phyloP scores from a whole-genome alignment of 2,888 invertebrate species.

The Herminia tarsipennalis region DNA sequence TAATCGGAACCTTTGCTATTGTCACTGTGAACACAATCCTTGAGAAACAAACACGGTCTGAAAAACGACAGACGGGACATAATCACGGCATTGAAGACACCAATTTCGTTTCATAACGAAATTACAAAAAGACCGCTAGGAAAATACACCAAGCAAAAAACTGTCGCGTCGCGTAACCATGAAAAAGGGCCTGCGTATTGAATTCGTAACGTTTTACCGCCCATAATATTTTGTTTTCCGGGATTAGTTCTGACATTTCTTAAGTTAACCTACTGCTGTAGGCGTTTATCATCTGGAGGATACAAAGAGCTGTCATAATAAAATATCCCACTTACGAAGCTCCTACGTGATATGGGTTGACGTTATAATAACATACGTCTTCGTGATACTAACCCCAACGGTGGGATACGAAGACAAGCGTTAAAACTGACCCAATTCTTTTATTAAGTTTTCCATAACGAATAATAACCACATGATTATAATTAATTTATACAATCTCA shows the following conservation, averaged over 20 bases:
- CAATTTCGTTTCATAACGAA: no score
- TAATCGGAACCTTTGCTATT: no score
- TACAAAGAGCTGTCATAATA: constrained; percentile 53
- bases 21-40: no score
- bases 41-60: no score
- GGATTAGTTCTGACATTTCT: constrained; percentile 23
- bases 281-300: constrained; percentile 38
- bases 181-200: background rate
- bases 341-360: constrained; percentile 57
- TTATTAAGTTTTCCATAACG: constrained; percentile 8
- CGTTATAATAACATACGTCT: constrained; percentile 52
- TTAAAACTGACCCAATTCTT: constrained; percentile 20
- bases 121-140: no score
- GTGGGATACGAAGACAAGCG: constrained; percentile 31
- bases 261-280: constrained; percentile 28
- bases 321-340: constrained; percentile 48
- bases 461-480: background rate
- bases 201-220: constrained; percentile 4
- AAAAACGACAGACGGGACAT: no score
- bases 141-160: no score
- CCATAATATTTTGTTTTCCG: constrained; percentile 16
- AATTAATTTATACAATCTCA: no score
- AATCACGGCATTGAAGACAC: no score
- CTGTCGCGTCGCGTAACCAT: no score
- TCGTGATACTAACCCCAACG: constrained; percentile 33